Conservation (phyloP, 2,797 vertebrate genomes). For the Synanceia verrucosa region DNA sequence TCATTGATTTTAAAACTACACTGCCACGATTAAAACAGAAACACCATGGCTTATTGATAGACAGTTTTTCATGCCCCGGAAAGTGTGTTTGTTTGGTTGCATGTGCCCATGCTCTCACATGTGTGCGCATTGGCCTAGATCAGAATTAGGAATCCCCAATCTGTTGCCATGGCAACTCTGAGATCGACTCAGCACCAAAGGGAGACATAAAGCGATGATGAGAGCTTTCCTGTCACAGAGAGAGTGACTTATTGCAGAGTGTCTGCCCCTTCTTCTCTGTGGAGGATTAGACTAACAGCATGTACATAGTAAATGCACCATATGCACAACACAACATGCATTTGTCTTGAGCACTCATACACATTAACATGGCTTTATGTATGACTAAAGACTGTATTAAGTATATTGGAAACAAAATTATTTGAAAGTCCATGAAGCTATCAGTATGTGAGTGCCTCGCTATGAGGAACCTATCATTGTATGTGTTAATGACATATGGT, state of each 20-base stretch:
- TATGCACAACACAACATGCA: background rate
- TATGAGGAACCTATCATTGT: background rate
- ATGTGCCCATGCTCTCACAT: background rate
- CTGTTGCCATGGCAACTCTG: conserved; percentile 73
- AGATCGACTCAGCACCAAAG: conserved; percentile 40
- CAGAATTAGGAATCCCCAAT: conserved; percentile 65
- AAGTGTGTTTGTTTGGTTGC: conserved; percentile 12
- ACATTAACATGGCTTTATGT: background rate
- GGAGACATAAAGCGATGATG: conserved; percentile 22
- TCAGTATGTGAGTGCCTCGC: background rate
- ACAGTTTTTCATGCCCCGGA: background rate
- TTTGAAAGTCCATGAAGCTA: background rate
- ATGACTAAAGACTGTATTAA: background rate
- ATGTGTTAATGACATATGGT: background rate
- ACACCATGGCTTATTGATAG: conserved; percentile 11
- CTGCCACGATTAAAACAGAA: background rate
- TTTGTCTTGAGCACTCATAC: background rate
- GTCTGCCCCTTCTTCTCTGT: background rate
- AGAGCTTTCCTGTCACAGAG: conserved; percentile 26
- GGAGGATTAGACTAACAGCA: background rate
- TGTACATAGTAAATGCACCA: background rate
- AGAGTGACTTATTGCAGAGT: conserved; percentile 43
- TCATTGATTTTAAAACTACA: conserved; percentile 7
- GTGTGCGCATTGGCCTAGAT: conserved; percentile 47
- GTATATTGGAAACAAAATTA: background rate